Evolutionary conservation across 92 coral and sea anemone species (phyloP).

Genomic region (Galaxea fascicularis): DNA sequence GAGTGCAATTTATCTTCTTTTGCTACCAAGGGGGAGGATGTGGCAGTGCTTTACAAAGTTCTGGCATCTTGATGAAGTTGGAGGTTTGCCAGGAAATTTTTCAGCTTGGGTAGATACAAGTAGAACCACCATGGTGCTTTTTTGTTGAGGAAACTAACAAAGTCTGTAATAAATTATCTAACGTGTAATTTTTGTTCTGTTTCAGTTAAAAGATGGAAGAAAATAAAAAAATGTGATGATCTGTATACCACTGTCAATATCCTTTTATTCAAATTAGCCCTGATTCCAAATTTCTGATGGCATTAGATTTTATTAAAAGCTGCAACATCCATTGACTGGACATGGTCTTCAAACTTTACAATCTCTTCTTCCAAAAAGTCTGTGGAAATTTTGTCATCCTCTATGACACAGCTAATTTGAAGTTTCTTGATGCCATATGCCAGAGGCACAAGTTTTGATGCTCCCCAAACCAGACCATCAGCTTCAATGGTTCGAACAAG

Average conservation of each 20-base stretch:
- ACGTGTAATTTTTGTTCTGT: neutral
- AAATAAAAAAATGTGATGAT: neutral
- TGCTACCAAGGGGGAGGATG: too few relatives aligned
- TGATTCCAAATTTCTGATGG: constrained; percentile 1
- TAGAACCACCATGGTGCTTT: too few relatives aligned
- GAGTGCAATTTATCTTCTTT: too few relatives aligned
- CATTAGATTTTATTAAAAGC: constrained; percentile 93
- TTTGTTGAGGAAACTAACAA: neutral
- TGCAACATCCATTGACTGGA: constrained; percentile 95
- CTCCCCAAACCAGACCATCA: constrained; percentile 97
- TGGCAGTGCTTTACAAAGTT: too few relatives aligned
- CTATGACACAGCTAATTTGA: constrained; percentile 87
- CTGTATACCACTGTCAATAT: neutral
- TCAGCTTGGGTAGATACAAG: too few relatives aligned
- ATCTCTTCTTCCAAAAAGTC: constrained; percentile 91
- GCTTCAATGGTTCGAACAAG: constrained; percentile 79
- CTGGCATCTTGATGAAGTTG: too few relatives aligned
- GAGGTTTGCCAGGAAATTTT: too few relatives aligned
- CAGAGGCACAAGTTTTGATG: constrained; percentile 84
- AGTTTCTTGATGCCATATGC: constrained; percentile 96
- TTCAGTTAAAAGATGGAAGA: constrained; percentile 5
- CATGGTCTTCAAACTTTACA: constrained; percentile 77
- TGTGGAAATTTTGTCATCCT: constrained; percentile 94
- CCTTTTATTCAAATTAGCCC: neutral
- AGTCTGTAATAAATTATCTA: neutral